Base-by-base conservation (phyloP, 2,113 vertebrate species). In the Onychostruthus taczanowskii region DNA sequence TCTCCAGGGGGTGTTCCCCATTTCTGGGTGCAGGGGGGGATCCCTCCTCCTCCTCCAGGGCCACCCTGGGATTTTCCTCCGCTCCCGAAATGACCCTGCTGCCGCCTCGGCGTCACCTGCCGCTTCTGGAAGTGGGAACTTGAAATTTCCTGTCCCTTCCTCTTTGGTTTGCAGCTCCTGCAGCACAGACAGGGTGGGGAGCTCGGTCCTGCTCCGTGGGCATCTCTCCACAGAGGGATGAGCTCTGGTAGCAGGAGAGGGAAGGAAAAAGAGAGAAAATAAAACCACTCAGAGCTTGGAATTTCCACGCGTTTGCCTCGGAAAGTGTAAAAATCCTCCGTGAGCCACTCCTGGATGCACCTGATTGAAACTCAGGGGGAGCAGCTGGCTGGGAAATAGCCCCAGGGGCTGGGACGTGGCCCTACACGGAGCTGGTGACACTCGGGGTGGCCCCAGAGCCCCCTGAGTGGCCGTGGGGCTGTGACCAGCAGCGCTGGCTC, bases 171-270 rank as follows among this genome's bases (percentile, higher is more conserved):
- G 43, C 92, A 84, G 75, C 85, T 84, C 53, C 67, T 37, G 41
- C 22, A 3, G 78, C 11, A 1, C 4, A 0, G 46, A 5, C 6
- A 0, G 1, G 18, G 6, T 6, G 7, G 8, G 28, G 7, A 28
- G 44, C 33, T 76, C 10, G 0, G 2, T n/a, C 7, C 70, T 70
- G 9, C 44, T 7, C 44, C 0, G 0, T 37, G 27, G 43, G 43
- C 70, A 41, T 12, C 55, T 7, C n/a, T 69, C 69, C 6, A 0
- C 0, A 0, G n/a, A 62, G 43, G 39, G 43, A 13, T 2, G 22
- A 63, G 58, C n/a, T 37, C 30, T 0, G 16, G 16, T 23, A 26
- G 39, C 5, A 0, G 9, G 49, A 72, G 33, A 56, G 6, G 20
- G 28, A 17, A 24, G 37, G 37, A 4, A 37, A 44, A 82, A 41